Evolutionary conservation across 1,140 invertebrate species (phyloP), one percentile per base, ranked within the genome.

Genomic region (Holotrichia oblita): DNA sequence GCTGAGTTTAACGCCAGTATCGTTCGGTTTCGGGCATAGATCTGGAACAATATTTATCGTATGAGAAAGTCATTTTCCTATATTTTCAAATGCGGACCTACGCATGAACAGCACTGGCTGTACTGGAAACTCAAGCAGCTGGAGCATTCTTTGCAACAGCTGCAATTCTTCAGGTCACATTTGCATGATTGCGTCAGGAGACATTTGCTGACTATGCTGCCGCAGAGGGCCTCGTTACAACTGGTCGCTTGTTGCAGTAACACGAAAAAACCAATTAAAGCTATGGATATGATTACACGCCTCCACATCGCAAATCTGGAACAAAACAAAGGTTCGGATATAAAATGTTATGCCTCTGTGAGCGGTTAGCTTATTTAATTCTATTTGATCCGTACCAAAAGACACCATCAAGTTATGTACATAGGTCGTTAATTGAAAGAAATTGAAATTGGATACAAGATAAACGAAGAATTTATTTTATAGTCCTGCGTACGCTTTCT

Each of bases 181-280:
- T 97, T 97, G 88, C 97, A 99, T 27, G 95, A 96, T 84, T 98
- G 95, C 14, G 96, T 98, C 42, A 99, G 89, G 92, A 98, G 95
- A 86, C 97, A 99, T 88, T 98, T 98, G 85, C 96, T 98, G 4
- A 98, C 97, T 27, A 97, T 94, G 84, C 95, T 97, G 0, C 94
- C 96, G 89, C 96, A 98, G 76, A 97, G 92, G 12, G 94, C 94
- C 87, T 97, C 94, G 87, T 97, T 97, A 86, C 96, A 97, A 22
- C 55, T 80, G 22, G 79, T 48, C 17, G 61, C 79, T 61, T 80
- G 78, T 24, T 78, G 73, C 14, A 81, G 27, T 20, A 80, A 24
- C 34, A 80, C 34, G 55, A 82, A 77, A 27, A 79, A 73, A 48
- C 14, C 69, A 42, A 34, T 69, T 22, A 79, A 34, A 64, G 69